Evolutionary conservation across 2,888 invertebrate species (phyloP).

Genomic region (Gandaritis pyraliata): DNA sequence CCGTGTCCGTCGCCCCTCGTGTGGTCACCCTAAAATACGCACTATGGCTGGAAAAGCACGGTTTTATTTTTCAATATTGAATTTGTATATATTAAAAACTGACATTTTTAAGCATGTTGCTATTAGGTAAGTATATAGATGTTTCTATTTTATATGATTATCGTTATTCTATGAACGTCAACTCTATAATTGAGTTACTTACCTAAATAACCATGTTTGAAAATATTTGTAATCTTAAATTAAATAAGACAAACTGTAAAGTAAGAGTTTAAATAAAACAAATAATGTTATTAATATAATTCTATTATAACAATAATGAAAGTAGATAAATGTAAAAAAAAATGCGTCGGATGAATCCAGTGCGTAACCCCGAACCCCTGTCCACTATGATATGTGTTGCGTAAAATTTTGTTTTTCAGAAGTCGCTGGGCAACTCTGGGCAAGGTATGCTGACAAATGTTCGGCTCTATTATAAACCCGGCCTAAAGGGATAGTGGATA

Average conservation of each 20-base stretch:
- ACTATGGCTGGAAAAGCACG: conserved; percentile 42
- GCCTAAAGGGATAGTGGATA: conserved; percentile 51
- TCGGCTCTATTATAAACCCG: conserved; percentile 65
- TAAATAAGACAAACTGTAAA: too few species aligned
- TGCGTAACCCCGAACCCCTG: conserved; percentile 62
- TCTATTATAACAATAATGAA: too few species aligned
- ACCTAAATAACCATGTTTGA: too few species aligned
- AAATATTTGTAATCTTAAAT: too few species aligned
- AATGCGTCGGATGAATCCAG: conserved; percentile 45
- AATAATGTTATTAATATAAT: too few species aligned
- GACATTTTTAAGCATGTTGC: too few species aligned
- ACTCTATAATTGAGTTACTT: too few species aligned
- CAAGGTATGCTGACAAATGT: conserved; percentile 78
- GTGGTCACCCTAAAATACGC: conserved; percentile 55
- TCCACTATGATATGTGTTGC: conserved; percentile 81
- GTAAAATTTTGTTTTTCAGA: conserved; percentile 83
- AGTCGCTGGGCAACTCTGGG: conserved; percentile 60
- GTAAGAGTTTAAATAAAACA: too few species aligned
- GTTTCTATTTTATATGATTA: too few species aligned
- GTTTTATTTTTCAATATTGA: conserved; percentile 2
- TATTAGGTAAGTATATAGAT: too few species aligned
- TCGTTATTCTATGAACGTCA: too few species aligned
- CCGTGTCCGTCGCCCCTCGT: conserved; percentile 67
- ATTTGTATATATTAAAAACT: too few species aligned
- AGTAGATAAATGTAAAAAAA: conserved; percentile 15